Evolutionary conservation across 1,140 invertebrate species (phyloP).

Genomic region (Rhagoletis pomonella): DNA sequence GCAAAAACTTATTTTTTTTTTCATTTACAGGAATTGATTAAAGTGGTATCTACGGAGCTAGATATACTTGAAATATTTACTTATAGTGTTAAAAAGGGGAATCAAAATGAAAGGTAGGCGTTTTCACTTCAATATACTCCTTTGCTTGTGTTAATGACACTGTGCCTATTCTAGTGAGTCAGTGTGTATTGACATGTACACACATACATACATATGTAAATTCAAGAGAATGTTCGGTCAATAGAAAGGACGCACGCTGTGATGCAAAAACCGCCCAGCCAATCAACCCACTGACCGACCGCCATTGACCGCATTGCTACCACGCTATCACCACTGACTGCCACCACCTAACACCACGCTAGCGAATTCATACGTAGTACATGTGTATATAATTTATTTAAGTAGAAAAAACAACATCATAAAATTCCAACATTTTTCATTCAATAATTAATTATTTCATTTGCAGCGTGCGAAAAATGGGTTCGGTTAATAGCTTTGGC

Average conservation of each 20-base stretch:
- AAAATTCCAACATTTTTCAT: constrained; percentile 36
- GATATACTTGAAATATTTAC: no score
- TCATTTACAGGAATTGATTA: no score
- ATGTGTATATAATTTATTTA: neutral
- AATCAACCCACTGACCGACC: neutral
- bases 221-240: neutral
- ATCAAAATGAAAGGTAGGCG: no score
- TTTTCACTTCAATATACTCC: no score
- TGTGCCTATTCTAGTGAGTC: no score
- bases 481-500: neutral
- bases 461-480: constrained; percentile 20
- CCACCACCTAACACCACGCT: neutral
- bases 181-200: no score
- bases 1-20: no score
- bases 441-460: constrained; percentile 51
- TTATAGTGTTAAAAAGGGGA: no score
- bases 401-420: constrained; percentile 12
- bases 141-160: no score
- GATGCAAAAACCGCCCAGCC: neutral
- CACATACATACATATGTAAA: neutral
- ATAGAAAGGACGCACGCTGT: neutral
- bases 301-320: neutral
- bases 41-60: no score
- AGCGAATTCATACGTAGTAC: neutral
- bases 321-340: neutral